A percentile compares a stretch with the other conserved stretches of the same genome.
Conservation (phyloP, 2,113 vertebrate species). For the Pampusana beccarii region DNA sequence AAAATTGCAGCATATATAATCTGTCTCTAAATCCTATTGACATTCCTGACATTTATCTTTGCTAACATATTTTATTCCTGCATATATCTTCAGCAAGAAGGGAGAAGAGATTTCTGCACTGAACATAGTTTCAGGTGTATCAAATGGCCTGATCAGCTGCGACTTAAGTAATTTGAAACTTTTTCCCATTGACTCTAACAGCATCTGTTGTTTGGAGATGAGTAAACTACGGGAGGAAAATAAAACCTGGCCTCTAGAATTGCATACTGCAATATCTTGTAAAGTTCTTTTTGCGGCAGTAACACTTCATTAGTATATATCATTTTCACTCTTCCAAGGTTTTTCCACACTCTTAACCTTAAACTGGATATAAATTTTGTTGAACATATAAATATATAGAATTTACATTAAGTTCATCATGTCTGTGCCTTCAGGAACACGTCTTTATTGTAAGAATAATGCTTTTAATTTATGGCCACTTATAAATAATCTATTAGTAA, state of each 20-base stretch:
- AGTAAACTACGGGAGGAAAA: not conserved
- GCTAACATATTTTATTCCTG: not conserved
- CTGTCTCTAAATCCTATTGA: not conserved
- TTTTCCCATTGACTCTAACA: not conserved
- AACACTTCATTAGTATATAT: not conserved
- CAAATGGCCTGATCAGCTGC: not conserved
- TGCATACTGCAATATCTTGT: accelerated
- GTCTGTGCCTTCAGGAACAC: slow-evolving; percentile 12
- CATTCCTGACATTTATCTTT: not conserved
- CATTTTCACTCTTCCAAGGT: not conserved
- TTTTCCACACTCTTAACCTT: not conserved
- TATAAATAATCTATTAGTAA: slow-evolving; percentile 73
- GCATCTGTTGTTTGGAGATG: not conserved
- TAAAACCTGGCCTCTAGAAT: not conserved
- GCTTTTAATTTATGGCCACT: slow-evolving; percentile 4
- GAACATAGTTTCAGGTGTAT: not conserved
- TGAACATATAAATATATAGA: not conserved
- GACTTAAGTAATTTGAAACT: not conserved
- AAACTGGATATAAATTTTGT: not conserved
- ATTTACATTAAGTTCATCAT: not conserved
- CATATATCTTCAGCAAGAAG: not conserved
- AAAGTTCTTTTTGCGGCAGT: not conserved
- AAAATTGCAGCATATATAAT: not conserved
- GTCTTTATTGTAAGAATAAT: slow-evolving; percentile 16
- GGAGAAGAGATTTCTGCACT: not conserved